phyloP scores from a whole-genome alignment of 92 coral and sea anemone genomes.

The Pocillopora meandrina region DNA sequence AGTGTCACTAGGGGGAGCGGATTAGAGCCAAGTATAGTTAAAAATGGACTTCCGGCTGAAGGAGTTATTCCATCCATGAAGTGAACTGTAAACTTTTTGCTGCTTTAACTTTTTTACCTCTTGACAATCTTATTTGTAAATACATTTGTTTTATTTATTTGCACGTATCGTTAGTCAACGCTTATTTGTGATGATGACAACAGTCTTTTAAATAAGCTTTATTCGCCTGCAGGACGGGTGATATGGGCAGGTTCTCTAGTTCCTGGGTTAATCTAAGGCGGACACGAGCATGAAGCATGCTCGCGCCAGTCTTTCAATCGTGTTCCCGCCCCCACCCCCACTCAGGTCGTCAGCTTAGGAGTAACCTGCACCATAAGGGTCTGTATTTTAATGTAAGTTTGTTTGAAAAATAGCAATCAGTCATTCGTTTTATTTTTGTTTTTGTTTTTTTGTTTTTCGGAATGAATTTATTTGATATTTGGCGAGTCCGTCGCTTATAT shows the following conservation, averaged over 20 bases:
- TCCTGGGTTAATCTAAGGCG: background rate
- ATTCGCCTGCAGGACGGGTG: background rate
- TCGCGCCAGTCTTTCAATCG: background rate
- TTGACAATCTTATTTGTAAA: background rate
- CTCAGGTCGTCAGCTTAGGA: background rate
- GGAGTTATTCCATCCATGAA: background rate
- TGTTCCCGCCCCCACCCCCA: background rate
- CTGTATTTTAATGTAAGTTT: no score
- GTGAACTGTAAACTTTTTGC: background rate
- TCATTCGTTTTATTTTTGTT: no score
- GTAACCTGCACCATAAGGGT: no score
- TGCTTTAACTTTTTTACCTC: background rate
- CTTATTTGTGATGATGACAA: background rate
- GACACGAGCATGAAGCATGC: background rate
- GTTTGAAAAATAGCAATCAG: no score
- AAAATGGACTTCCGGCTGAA: background rate
- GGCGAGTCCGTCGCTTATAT: no score
- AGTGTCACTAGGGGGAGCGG: slow-evolving; percentile 77
- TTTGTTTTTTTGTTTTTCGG: no score
- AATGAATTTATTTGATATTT: no score
- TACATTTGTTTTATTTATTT: slow-evolving; percentile 18
- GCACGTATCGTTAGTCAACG: background rate
- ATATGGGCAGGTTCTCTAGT: background rate
- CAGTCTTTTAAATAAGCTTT: background rate
- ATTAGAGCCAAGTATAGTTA: slow-evolving; percentile 9